Percentiles rank a stretch among this genome's conserved stretches.
Conservation (phyloP, 2,113 vertebrate species). For the Ibidorhyncha struthersii region DNA sequence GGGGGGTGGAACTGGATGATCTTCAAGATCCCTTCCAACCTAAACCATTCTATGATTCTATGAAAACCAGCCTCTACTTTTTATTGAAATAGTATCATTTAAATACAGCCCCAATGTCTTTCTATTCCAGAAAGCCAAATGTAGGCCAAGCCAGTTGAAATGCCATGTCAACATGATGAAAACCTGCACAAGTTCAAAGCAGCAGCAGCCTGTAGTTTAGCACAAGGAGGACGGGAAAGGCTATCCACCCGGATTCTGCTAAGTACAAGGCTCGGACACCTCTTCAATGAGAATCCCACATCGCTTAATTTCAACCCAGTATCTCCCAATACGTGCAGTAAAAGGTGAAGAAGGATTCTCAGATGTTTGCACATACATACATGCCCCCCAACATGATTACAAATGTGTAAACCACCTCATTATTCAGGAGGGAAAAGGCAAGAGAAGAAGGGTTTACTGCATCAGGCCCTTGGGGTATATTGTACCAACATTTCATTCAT, state of each 20-base stretch:
- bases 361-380: too few relatives aligned
- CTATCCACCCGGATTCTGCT: background rate
- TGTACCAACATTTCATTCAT: background rate
- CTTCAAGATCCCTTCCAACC: too few relatives aligned
- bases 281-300: background rate
- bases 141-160: background rate
- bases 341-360: background rate
- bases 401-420: background rate
- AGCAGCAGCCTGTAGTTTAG: background rate
- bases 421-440: background rate
- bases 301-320: background rate
- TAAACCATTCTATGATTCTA: too few relatives aligned
- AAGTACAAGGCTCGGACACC: background rate
- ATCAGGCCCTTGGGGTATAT: background rate
- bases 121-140: background rate
- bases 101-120: background rate
- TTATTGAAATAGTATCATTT: background rate
- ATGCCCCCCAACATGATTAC: background rate
- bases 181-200: background rate
- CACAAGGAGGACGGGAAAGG: background rate
- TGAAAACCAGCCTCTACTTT: background rate
- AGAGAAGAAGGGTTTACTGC: background rate
- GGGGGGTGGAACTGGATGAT: too few relatives aligned
- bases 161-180: background rate
- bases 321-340: background rate